Evolutionary conservation across 1,140 invertebrate species (phyloP).

Genomic region (Micrasema longulum): DNA sequence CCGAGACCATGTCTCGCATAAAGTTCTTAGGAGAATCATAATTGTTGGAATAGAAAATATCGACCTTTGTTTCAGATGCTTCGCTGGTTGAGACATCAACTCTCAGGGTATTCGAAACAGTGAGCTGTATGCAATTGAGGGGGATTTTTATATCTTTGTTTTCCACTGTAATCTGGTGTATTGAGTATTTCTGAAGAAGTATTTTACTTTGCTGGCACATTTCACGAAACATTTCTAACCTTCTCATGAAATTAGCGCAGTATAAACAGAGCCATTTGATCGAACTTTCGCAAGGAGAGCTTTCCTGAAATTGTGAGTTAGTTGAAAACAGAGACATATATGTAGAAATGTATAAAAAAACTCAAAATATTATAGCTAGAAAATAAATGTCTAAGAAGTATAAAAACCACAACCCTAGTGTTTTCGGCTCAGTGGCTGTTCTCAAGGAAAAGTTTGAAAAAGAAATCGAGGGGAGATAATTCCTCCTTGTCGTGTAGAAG

Average conservation of each 20-base stretch:
- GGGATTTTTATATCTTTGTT: background rate
- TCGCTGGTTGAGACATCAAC: background rate
- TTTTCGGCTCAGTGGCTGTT: too few relatives aligned
- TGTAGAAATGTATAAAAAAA: too few relatives aligned
- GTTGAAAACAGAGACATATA: too few relatives aligned
- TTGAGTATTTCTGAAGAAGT: background rate
- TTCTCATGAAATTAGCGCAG: background rate
- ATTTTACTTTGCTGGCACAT: background rate
- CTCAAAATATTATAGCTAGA: too few relatives aligned
- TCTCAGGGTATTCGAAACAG: background rate
- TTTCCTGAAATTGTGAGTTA: too few relatives aligned
- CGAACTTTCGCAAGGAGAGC: too few relatives aligned
- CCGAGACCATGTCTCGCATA: background rate
- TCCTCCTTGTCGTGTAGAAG: too few relatives aligned
- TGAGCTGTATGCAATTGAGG: background rate
- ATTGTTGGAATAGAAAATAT: background rate
- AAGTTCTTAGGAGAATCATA: background rate
- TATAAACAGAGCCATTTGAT: background rate
- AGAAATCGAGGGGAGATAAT: too few relatives aligned
- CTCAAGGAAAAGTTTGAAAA: too few relatives aligned
- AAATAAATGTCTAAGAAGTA: too few relatives aligned
- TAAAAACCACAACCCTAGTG: too few relatives aligned
- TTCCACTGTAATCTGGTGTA: too few relatives aligned
- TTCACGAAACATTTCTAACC: background rate
- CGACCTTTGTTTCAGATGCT: background rate